Conservation (phyloP, 2,113 vertebrate species). For the Agelaius tricolor region DNA sequence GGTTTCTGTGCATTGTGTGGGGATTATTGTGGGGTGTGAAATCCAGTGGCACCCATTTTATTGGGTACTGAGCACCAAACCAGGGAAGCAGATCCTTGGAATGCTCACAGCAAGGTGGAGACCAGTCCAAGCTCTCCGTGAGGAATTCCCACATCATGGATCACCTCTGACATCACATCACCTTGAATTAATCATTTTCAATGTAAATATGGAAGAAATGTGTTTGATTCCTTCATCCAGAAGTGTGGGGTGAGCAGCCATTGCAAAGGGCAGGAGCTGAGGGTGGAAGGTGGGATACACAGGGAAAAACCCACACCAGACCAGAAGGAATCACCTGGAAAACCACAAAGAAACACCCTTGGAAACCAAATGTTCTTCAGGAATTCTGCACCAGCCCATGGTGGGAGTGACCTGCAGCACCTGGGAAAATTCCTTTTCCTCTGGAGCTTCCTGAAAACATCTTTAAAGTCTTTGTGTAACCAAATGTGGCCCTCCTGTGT, state of each 20-base stretch:
- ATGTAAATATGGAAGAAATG: background rate
- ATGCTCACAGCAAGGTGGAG: background rate
- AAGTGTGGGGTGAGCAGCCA: accelerated
- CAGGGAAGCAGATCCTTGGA: background rate
- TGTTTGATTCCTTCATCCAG: background rate
- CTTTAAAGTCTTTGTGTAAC: background rate
- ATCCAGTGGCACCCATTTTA: background rate
- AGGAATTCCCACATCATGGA: background rate
- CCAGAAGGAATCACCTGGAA: background rate
- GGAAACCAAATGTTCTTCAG: background rate
- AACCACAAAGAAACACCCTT: background rate
- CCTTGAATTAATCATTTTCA: background rate
- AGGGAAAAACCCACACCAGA: background rate
- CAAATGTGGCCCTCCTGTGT: background rate
- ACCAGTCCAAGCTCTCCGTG: background rate
- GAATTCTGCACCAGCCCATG: background rate
- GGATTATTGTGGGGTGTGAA: accelerated
- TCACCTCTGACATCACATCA: background rate
- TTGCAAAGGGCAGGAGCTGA: background rate
- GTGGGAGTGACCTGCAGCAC: background rate
- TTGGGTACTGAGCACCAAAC: background rate
- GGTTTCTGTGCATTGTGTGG: accelerated
- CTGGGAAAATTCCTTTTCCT: background rate
- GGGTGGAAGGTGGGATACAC: background rate
- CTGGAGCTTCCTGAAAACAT: background rate